These are phyloP conservation scores for Arizona elegans DNA, from an alignment of 2,113 vertebrate species.

Conservation along the genomic window DNA sequence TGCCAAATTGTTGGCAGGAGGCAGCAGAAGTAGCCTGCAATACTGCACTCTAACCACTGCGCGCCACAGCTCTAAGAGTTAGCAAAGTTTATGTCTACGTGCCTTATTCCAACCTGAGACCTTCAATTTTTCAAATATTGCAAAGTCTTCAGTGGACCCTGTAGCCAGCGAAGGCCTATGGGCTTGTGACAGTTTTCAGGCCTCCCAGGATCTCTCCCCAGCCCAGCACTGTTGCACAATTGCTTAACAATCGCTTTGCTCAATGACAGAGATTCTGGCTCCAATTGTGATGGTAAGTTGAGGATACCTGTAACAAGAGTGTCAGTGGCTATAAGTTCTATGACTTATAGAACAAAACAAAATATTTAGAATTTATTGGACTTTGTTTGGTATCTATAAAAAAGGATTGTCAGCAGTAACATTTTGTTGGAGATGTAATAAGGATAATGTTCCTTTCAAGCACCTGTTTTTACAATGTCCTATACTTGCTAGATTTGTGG, in stretches of 20 bases:
- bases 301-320: background rate
- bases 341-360: background rate
- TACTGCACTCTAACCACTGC: too few relatives aligned
- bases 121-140: background rate
- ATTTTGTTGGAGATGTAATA: background rate
- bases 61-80: too few relatives aligned
- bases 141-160: background rate
- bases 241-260: background rate
- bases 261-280: background rate
- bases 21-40: too few relatives aligned
- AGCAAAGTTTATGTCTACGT: too few relatives aligned
- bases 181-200: background rate
- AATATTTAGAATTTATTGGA: background rate
- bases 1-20: too few relatives aligned
- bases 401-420: background rate
- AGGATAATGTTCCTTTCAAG: background rate
- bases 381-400: background rate
- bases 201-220: background rate
- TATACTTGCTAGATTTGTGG: background rate
- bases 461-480: background rate
- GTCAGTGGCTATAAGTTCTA: background rate
- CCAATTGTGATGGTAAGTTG: background rate
- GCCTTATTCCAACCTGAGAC: too few relatives aligned
- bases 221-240: background rate
- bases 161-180: background rate